Base-by-base conservation (phyloP, 2,888 invertebrate species). In the Thymelicus acteon region DNA sequence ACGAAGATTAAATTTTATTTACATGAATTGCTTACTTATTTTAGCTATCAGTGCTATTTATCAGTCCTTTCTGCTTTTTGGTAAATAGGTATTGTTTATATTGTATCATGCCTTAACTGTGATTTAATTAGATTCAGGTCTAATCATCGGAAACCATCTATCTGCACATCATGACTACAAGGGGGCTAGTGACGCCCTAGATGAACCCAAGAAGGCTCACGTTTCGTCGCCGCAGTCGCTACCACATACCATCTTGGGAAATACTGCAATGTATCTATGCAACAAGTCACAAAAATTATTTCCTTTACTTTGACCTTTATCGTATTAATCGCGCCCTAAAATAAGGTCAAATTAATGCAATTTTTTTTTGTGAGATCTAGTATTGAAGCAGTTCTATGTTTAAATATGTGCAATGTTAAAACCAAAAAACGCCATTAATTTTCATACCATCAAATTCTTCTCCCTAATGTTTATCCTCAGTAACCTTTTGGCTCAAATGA, bases 371-470 rank as follows among this genome's bases (percentile, higher is more conserved):
- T 87, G 77, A 79, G 76, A 75, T 79, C 77, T 81, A 85, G 86
- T 78, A 82, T 83, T 85, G 83, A 85, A 85, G 81, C 90, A 90
- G 89, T 91, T 90, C 86, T 88, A 84, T 86, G 86, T 88, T 52
- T 82, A 85, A 88, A 86, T 86, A 91, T 88, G 93, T 93, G 93
- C 93, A 93, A 93, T 93, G 89, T 90, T 90, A 87, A 93, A 93
- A 92, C 93, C 93, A 93, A 93, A 93, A 70, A 92, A 93, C 83
- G 89, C 90, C 92, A 91, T 87, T 90, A 91, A 89, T 88, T 89
- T 86, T 91, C 87, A 85, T 85, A 88, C 87, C 84, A 82, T 86
- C 72, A 86, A 88, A 83, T 82, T 85, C 84, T 89, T 85, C 86
- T 88, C 85, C 84, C 83, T 87, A 84, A 85, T 85, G 78, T 83